Percentiles rank a stretch among this genome's conserved stretches.
phyloP scores from a whole-genome alignment of 2,113 vertebrate species.

The Ciconia maguari region DNA sequence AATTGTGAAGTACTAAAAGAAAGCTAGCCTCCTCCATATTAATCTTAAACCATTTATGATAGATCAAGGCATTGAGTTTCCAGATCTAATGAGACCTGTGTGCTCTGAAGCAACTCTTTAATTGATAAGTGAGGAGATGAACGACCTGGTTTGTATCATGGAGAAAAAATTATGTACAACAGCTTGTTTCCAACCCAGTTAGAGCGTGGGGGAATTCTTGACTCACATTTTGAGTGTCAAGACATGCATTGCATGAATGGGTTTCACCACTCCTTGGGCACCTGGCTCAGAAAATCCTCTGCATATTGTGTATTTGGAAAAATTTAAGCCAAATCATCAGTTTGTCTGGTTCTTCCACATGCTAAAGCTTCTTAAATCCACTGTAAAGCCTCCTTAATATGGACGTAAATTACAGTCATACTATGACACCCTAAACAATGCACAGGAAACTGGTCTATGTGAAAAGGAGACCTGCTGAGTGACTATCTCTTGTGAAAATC shows the following conservation, averaged over 20 bases:
- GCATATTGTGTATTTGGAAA: not conserved
- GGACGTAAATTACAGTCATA: not conserved
- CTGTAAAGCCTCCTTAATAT: not conserved
- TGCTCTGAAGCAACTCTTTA: not conserved
- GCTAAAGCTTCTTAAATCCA: not conserved
- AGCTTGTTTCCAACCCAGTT: not conserved
- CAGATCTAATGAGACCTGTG: not conserved
- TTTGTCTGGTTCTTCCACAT: not conserved
- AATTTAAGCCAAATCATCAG: not conserved
- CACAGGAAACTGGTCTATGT: not conserved
- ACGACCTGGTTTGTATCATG: not conserved
- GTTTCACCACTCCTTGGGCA: not conserved
- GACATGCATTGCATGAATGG: not conserved
- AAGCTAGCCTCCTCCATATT: constrained; percentile 5
- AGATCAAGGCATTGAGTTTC: constrained; percentile 27
- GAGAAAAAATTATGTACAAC: not conserved
- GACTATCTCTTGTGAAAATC: not conserved
- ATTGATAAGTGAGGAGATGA: not conserved
- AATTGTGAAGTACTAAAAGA: constrained; percentile 26
- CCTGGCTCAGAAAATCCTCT: not conserved
- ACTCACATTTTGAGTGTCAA: not conserved
- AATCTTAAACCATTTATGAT: constrained; percentile 52
- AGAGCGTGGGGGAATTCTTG: not conserved
- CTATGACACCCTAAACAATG: not conserved
- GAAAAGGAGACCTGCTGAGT: not conserved